phyloP scores from a whole-genome alignment of 2,797 vertebrate genomes.

The Toxotes lorentzi region DNA sequence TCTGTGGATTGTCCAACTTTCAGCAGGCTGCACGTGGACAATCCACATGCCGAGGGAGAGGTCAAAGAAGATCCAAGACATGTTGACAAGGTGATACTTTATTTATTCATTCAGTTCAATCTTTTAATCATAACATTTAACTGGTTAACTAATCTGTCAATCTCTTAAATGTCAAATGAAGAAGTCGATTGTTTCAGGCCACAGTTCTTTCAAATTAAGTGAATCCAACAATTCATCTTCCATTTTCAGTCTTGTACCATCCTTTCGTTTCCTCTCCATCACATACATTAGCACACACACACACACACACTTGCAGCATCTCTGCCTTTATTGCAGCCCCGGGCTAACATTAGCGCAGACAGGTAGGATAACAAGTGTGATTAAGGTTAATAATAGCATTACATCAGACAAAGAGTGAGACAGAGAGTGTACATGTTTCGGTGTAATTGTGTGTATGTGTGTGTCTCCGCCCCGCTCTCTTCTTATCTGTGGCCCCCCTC shows the following conservation, averaged over 20 bases:
- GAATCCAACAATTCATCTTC: conserved; percentile 31
- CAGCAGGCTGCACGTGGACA: neutral
- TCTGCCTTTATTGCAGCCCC: conserved; percentile 65
- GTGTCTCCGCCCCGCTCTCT: conserved; percentile 26
- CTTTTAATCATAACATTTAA: neutral
- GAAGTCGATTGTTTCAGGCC: conserved; percentile 13
- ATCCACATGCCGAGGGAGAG: neutral
- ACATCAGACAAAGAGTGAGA: conserved; percentile 69
- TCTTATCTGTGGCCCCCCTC: conserved; percentile 30
- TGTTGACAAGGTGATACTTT: conserved; percentile 54
- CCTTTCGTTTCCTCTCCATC: conserved; percentile 45
- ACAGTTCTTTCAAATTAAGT: conserved; percentile 18
- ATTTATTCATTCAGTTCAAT: neutral
- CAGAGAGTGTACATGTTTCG: conserved; percentile 31
- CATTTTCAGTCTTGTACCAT: conserved; percentile 18
- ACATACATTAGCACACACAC: conserved; percentile 19
- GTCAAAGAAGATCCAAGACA: conserved; percentile 9
- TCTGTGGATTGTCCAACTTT: conserved; percentile 11
- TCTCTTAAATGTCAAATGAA: conserved; percentile 3
- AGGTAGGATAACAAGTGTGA: conserved; percentile 79
- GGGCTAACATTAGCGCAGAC: conserved; percentile 74
- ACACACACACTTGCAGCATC: conserved; percentile 53
- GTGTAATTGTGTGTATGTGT: conserved; percentile 45
- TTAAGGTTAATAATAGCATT: conserved; percentile 78
- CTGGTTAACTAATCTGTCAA: conserved; percentile 15